Percentiles rank a stretch among this genome's conserved stretches.
Conservation (phyloP, 2,888 invertebrate species). For the Leptopterna dolabrata region DNA sequence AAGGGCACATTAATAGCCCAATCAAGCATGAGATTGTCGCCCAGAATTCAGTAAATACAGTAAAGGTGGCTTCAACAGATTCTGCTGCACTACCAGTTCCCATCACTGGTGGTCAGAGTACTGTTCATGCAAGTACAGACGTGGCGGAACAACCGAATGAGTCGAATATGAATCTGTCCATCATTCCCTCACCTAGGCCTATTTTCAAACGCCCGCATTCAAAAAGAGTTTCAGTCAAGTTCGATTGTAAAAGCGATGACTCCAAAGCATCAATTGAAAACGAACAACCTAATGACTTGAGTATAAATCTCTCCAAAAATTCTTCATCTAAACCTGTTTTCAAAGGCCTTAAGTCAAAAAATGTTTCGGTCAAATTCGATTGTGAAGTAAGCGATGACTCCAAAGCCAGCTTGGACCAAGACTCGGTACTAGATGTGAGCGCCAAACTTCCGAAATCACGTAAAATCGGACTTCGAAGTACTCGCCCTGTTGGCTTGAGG, state of each 20-base stretch:
- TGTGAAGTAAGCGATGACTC: background rate
- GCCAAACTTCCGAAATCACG: background rate
- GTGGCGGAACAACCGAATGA: too few species aligned
- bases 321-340: background rate
- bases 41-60: too few species aligned
- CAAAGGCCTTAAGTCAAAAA: background rate
- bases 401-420: background rate
- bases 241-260: background rate
- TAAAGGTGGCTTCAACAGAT: too few species aligned
- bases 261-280: background rate
- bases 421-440: background rate
- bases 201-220: background rate
- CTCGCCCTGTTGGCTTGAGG: background rate
- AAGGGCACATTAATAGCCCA: too few species aligned
- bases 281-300: background rate
- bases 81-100: too few species aligned
- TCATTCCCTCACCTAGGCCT: background rate
- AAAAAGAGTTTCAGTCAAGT: background rate
- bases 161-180: background rate
- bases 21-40: too few species aligned
- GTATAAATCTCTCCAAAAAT: background rate
- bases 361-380: too few species aligned
- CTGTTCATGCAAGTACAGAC: too few species aligned
- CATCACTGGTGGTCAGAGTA: too few species aligned
- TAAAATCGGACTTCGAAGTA: background rate